Evolutionary conservation across 1,140 invertebrate genomes (phyloP), one percentile per base, ranked within the genome.

Genomic region (Battus philenor): DNA sequence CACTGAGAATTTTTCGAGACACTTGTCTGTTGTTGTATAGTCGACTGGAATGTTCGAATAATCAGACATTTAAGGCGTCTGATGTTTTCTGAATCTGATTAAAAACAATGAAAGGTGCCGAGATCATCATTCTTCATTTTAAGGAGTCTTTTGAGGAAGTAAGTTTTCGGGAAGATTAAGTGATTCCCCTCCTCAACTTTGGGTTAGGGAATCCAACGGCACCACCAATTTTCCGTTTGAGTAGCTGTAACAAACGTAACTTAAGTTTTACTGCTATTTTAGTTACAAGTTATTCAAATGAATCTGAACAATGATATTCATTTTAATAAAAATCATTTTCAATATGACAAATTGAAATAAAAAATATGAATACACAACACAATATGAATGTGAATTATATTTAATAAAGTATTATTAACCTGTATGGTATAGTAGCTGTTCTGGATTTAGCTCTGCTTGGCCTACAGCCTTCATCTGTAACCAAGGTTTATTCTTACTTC

Each of bases 211-310:
- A 86, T 86, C 85, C 85, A 87, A 31, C 78, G 80, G 82, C 83
- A 86, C 85, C 82, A 87, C 86, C 81, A 87, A 66, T 85, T 87
- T 81, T 86, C 83, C 70, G 77, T 85, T 76, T 66, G 83, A 80
- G 86, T 79, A 78, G 76, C 86, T 87, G 71, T 29, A 86, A 86
- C 72, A 76, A 85, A n/a, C n/a, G n/a, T n/a, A n/a, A n/a, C n/a
- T n/a, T n/a, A n/a, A n/a, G 13, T 36, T 36, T 49, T 24, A 26
- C 10, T 11, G 27, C 9, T 30, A 11, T 27, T 9, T 2, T 27
- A 27, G 4, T 27, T 27, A 7, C 8, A 27, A 27, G n/a, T n/a
- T n/a, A n/a, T n/a, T n/a, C n/a, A n/a, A n/a, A n/a, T n/a, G n/a
- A n/a, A n/a, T n/a, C n/a, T n/a, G n/a, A n/a, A n/a, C n/a, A n/a